phyloP scores from a whole-genome alignment of 2,797 vertebrate genomes.

The Spea hammondii region DNA sequence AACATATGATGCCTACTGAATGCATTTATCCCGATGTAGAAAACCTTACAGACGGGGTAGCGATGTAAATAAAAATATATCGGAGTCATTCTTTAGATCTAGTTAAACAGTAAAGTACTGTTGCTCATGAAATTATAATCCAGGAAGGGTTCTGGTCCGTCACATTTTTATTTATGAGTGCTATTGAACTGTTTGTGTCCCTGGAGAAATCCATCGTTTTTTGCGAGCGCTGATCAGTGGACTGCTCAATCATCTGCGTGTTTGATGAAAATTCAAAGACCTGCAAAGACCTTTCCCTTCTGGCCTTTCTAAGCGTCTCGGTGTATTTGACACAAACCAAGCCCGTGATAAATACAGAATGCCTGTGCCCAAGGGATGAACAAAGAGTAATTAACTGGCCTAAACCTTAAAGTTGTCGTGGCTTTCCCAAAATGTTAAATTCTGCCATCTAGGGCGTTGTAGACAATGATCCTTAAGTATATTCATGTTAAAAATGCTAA shows the following conservation, averaged over 20 bases:
- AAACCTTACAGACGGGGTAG: too few species aligned
- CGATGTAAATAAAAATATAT: too few species aligned
- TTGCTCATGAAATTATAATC: slow-evolving; percentile 45
- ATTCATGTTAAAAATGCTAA: too few species aligned
- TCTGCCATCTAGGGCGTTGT: too few species aligned
- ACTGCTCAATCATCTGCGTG: slow-evolving; percentile 25
- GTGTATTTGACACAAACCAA: slow-evolving; percentile 4
- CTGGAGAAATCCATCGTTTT: slow-evolving; percentile 23
- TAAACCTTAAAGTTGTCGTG: not conserved
- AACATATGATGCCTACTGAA: too few species aligned
- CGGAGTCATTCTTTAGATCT: not conserved
- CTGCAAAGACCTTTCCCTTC: not conserved
- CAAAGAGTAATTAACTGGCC: not conserved
- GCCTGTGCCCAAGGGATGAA: not conserved
- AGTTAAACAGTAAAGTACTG: slow-evolving; percentile 23
- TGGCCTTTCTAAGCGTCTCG: not conserved
- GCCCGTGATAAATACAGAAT: not conserved
- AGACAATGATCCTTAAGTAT: too few species aligned
- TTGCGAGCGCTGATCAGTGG: slow-evolving; percentile 21
- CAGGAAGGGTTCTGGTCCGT: slow-evolving; percentile 8
- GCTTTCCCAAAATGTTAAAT: too few species aligned
- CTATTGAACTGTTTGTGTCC: slow-evolving; percentile 37
- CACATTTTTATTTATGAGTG: slow-evolving; percentile 46
- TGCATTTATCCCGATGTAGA: too few species aligned
- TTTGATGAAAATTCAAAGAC: slow-evolving; percentile 33